Conservation (phyloP, 1,140 invertebrate genomes). For the Ceratina calcarata region DNA sequence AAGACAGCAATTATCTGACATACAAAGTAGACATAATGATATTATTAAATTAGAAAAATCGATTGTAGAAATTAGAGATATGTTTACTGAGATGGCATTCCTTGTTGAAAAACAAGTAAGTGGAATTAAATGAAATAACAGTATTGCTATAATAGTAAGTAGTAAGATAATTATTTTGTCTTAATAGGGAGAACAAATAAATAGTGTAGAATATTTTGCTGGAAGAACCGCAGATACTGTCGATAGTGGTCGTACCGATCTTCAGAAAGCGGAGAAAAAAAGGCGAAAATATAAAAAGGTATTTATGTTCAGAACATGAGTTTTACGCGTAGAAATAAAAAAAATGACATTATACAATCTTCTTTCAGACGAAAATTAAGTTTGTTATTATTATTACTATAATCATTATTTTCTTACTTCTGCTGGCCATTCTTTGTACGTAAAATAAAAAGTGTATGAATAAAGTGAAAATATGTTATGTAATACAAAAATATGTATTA, state of each 20-base stretch:
- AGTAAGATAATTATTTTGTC: constrained; percentile 55
- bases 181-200: constrained; percentile 85
- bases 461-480: too few relatives aligned
- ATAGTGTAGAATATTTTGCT: constrained; percentile 87
- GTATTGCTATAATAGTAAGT: not conserved
- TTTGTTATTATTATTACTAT: constrained; percentile 64
- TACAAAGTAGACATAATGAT: constrained; percentile 91
- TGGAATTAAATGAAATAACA: constrained; percentile 29
- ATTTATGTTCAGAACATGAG: constrained; percentile 58
- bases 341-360: constrained; percentile 38
- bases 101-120: constrained; percentile 87
- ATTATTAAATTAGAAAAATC: constrained; percentile 91
- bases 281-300: constrained; percentile 86
- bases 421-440: constrained; percentile 60
- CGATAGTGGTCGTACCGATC: constrained; percentile 84
- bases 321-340: constrained; percentile 34
- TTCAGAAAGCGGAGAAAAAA: constrained; percentile 85
- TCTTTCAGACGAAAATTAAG: constrained; percentile 77
- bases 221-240: constrained; percentile 84
- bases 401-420: constrained; percentile 68
- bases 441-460: constrained; percentile 6
- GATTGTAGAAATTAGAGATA: constrained; percentile 89
- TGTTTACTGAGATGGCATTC: constrained; percentile 91
- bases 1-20: constrained; percentile 89
- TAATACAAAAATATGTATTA: too few relatives aligned